Evolutionary conservation across 2,113 vertebrate species (phyloP).

Genomic region (Pardalotus punctatus): DNA sequence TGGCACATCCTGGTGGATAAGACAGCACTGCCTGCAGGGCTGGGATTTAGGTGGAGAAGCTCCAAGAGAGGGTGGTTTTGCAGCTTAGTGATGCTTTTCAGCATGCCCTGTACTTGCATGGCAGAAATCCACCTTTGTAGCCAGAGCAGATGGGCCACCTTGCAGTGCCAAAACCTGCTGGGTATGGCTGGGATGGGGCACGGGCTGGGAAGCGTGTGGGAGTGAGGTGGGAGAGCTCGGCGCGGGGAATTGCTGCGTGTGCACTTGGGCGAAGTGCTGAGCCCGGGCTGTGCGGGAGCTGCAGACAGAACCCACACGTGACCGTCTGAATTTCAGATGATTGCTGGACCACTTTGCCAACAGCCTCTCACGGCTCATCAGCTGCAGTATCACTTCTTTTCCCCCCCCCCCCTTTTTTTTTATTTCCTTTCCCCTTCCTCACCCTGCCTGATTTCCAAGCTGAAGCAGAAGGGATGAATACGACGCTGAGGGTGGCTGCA

Average conservation of each 20-base stretch:
- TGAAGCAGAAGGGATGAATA: not conserved
- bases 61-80: not conserved
- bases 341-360: constrained; percentile 51
- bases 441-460: not conserved
- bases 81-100: not conserved
- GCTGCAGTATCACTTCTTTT: not conserved
- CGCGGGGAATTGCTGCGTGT: not conserved
- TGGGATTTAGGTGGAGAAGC: not conserved
- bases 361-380: not conserved
- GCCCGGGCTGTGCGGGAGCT: constrained; percentile 4
- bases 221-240: not conserved
- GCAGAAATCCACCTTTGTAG: not conserved
- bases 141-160: not conserved
- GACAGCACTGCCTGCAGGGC: not conserved
- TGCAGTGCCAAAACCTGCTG: not conserved
- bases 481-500: not conserved
- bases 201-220: not conserved
- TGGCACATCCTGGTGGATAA: not conserved
- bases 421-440: not conserved
- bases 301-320: constrained; percentile 29
- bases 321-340: constrained; percentile 52
- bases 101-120: rapidly evolving
- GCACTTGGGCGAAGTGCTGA: constrained; percentile 25
- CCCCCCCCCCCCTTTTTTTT: rapidly evolving
- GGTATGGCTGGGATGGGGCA: not conserved